These are phyloP conservation scores for Colinus virginianus DNA, from an alignment of 2,113 vertebrate species.

Conservation along the genomic window DNA sequence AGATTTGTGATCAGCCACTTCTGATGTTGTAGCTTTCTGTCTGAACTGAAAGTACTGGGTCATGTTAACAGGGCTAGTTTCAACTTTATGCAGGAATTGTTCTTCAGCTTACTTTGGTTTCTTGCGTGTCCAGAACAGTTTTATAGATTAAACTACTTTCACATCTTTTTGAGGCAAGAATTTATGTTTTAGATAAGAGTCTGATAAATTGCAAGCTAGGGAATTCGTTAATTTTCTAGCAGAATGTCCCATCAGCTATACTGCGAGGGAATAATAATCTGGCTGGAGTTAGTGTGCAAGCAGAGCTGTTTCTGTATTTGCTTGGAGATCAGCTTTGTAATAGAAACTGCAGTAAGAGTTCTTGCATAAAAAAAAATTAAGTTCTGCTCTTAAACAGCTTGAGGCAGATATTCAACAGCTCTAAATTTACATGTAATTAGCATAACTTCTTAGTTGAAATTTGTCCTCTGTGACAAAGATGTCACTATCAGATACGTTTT, in stretches of 20 bases:
- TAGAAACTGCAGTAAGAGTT: background rate
- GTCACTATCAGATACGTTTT: background rate
- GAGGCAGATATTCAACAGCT: background rate
- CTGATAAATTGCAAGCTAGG: background rate
- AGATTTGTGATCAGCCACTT: background rate
- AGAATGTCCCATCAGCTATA: background rate
- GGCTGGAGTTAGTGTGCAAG: background rate
- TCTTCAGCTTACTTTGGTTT: background rate
- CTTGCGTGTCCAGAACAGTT: background rate
- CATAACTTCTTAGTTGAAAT: background rate
- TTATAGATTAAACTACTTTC: background rate
- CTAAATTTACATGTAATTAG: slow-evolving; percentile 18
- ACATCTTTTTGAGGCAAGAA: background rate
- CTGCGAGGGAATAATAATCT: background rate
- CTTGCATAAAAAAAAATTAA: background rate
- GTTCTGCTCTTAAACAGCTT: slow-evolving; percentile 1
- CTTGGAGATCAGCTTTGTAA: background rate
- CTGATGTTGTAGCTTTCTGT: background rate
- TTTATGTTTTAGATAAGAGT: background rate
- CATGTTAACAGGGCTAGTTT: background rate
- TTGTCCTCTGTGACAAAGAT: slow-evolving; percentile 18
- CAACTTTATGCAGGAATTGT: background rate
- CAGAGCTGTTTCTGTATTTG: background rate
- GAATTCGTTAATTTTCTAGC: background rate
- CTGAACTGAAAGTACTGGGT: background rate